Base-by-base conservation (phyloP, 2,888 invertebrate genomes). In the Drosophila formosana region DNA sequence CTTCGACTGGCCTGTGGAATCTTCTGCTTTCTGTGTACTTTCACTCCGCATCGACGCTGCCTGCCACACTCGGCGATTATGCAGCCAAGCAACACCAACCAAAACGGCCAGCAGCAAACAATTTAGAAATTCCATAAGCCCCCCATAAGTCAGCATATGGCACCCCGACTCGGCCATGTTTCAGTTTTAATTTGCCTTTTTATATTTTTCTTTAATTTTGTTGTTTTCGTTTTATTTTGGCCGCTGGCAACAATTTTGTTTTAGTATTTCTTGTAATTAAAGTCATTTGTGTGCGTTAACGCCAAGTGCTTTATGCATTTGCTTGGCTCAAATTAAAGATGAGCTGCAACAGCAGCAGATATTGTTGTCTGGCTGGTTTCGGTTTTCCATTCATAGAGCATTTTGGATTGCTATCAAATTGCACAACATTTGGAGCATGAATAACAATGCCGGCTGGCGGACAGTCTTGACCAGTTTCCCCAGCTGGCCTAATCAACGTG, bases 381-480 rank as follows among this genome's bases (percentile, higher is more conserved):
- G 18, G 3, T n/a, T 56, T 45, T 26, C 18, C 64, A 52, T 69
- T 66, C 58, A 58, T 34, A 62, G 55, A 46, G 32, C 62, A 63
- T 64, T 58, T 66, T 8, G 66, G 66, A 72, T 70, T 68, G 49
- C 56, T 70, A 72, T 73, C 66, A 53, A 52, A 66, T 82, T 82
- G 75, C 84, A 71, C 68, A 82, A 83, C 68, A 87, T 82, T 58
- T 82, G 68, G 80, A 88, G 82, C 88, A 82, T 88, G 71, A 88
- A 79, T 64, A 62, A 34, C 49, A 67, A 58, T 46, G 25, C 13
- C 23, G 45, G 9, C 47, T 37, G 34, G 11, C 39, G 26, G 39
- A 52, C 52, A 58, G 32, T 30, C 30, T 25, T 32, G 43, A 9
- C 45, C 30, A 45, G 55, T n/a, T 45, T 18, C 7, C 41, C 11